Evolutionary conservation across 1,140 invertebrate species (phyloP), one percentile per base, ranked within the genome.

Genomic region (Asobara japonica): DNA sequence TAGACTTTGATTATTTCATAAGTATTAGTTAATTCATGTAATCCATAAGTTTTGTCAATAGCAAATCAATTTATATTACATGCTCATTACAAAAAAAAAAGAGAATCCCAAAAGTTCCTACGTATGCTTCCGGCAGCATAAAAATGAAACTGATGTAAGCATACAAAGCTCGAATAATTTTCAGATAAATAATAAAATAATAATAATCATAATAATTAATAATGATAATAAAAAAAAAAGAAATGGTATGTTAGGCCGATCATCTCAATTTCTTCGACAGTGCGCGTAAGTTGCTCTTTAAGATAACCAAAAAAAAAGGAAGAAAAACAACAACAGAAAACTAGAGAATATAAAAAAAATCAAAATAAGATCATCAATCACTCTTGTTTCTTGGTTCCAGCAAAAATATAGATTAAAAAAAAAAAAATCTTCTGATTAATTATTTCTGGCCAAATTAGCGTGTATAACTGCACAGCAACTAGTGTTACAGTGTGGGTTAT

Each of bases 11-110:
- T 56, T 56, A 56, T 27, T 56, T 20, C 51, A 25, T 22, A 27
- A 56, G 22, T 56, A 56, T 56, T 56, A 25, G 18, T 56, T 56
- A 56, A 25, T 56, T 56, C 51, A 56, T 56, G 51, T 56, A 56
- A 56, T 56, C 22, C 51, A 56, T 56, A 22, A 56, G 20, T 56
- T 56, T 56, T 27, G 4, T 25, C 2, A 56, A 56, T 56, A 56
- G 20, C 51, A 56, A 56, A 56, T 56, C 20, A 56, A 25, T 27
- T 56, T 27, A 25, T 27, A 25, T 13, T 56, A 10, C 25, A 25
- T 56, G 18, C 25, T 18, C 51, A 10, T 27, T 5, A 5, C 11
- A 56, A 25, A 25, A 22, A 27, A 4, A 56, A 56, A 36, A 11
- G 11, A 36, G 5, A 11, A 25, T 56, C 18, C 0, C 51, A 56